A percentile compares a stretch with the other conserved stretches of the same genome.
Evolutionary conservation across 64 coral and sea anemone species (phyloP).

Genomic region (Dendrophyllia cribrosa): DNA sequence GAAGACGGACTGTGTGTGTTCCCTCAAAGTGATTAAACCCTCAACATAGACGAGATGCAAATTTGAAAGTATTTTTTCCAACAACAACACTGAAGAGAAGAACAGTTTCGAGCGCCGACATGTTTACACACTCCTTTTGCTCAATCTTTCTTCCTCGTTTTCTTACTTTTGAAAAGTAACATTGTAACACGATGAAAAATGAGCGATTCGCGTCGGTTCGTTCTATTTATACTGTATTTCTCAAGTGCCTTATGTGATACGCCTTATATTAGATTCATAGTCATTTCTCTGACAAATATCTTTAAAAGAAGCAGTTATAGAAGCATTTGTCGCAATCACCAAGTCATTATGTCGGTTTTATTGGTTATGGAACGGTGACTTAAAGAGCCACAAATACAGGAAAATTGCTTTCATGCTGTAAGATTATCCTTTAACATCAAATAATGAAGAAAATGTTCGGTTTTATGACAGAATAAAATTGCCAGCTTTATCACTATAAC

Average conservation of each 20-base stretch:
- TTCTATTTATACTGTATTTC: constrained; percentile 24
- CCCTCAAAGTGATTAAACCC: neutral
- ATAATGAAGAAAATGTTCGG: constrained; percentile 45
- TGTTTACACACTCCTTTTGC: neutral
- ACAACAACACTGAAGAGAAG: neutral
- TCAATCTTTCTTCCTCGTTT: neutral
- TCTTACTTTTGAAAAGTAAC: neutral
- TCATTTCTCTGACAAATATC: constrained; percentile 83
- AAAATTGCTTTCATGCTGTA: constrained; percentile 61
- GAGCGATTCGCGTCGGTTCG: constrained; percentile 35
- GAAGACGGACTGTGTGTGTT: neutral
- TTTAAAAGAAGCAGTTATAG: constrained; percentile 79
- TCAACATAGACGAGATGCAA: neutral
- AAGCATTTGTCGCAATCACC: constrained; percentile 78
- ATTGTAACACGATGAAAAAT: neutral
- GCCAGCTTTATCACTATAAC: neutral
- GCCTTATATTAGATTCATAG: constrained; percentile 56
- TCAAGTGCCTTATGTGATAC: constrained; percentile 46
- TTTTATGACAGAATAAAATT: constrained; percentile 48
- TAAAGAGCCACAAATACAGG: constrained; percentile 51
- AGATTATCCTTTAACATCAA: constrained; percentile 58
- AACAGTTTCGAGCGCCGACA: neutral
- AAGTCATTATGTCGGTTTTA: constrained; percentile 71
- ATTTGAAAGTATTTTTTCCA: neutral
- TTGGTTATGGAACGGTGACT: constrained; percentile 54